These are phyloP conservation scores for Eristalis arbustorum DNA, from an alignment of 2,888 invertebrate species.

Conservation along the genomic window DNA sequence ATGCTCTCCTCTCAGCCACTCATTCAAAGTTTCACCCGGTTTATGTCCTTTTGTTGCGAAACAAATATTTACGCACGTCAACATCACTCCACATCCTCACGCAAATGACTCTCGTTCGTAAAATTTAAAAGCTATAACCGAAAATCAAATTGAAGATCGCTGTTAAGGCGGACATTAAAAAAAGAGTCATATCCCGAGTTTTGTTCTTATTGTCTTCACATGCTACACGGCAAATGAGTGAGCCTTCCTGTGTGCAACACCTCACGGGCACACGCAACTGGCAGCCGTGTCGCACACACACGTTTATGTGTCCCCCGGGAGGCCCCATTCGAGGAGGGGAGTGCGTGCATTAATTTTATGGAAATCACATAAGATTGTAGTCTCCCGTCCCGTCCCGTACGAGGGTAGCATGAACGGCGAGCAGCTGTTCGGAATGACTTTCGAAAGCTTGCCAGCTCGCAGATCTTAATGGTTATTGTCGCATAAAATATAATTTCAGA, in stretches of 20 bases:
- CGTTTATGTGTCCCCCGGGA: constrained; percentile 16
- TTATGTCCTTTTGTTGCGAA: not conserved
- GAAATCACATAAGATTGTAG: constrained; percentile 21
- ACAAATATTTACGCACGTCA: not conserved
- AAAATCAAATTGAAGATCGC: constrained; percentile 26
- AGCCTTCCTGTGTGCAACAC: constrained; percentile 4
- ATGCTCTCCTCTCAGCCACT: no score
- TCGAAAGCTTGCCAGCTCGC: not conserved
- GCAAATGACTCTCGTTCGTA: not conserved
- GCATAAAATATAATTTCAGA: not conserved
- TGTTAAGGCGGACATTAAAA: constrained; percentile 18
- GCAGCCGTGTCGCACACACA: not conserved
- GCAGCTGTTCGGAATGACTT: constrained; percentile 1
- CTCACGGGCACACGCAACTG: not conserved
- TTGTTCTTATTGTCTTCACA: not conserved
- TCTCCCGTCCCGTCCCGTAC: not conserved
- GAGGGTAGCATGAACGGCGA: not conserved
- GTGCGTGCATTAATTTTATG: constrained; percentile 36
- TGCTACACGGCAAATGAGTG: not conserved
- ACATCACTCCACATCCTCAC: not conserved
- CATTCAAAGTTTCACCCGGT: not conserved
- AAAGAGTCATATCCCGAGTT: constrained; percentile 10
- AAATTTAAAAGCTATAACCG: constrained; percentile 15
- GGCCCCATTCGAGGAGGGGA: not conserved
- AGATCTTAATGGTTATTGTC: constrained; percentile 11